Percentiles rank a stretch among this genome's conserved stretches.
Evolutionary conservation across 2,888 invertebrate genomes (phyloP).

Genomic region (Lycophotia porphyrea): DNA sequence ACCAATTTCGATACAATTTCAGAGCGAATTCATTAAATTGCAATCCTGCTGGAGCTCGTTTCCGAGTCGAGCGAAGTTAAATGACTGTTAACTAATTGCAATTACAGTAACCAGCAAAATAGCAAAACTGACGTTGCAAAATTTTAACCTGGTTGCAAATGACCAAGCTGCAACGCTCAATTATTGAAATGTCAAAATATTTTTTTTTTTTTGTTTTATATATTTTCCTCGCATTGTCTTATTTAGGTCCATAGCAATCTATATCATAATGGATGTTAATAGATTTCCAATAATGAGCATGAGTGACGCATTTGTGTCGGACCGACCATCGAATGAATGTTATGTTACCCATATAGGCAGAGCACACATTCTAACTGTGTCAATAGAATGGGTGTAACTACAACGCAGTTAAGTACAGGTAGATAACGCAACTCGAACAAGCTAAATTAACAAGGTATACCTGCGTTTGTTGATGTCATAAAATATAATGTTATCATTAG

Average conservation of each 20-base stretch:
- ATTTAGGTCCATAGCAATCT: conserved; percentile 11
- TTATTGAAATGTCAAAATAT: conserved; percentile 11
- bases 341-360: conserved; percentile 54
- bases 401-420: conserved; percentile 52
- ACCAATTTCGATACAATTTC: conserved; percentile 42
- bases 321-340: conserved; percentile 55
- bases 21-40: conserved; percentile 60
- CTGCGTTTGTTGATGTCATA: neutral
- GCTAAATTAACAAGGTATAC: neutral
- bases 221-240: conserved; percentile 18
- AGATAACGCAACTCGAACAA: conserved; percentile 45
- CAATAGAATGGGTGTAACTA: conserved; percentile 60
- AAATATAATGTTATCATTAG: neutral
- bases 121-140: conserved; percentile 41
- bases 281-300: conserved; percentile 58
- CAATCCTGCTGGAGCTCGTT: conserved; percentile 40
- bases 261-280: conserved; percentile 49
- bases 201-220: neutral
- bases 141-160: conserved; percentile 24
- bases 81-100: conserved; percentile 45
- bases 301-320: conserved; percentile 51
- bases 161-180: conserved; percentile 1
- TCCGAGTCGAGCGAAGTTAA: conserved; percentile 48
- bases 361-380: conserved; percentile 61
- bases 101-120: conserved; percentile 45